Base-by-base conservation (phyloP, 2,113 vertebrate species). In the Rhinogobius similis region DNA sequence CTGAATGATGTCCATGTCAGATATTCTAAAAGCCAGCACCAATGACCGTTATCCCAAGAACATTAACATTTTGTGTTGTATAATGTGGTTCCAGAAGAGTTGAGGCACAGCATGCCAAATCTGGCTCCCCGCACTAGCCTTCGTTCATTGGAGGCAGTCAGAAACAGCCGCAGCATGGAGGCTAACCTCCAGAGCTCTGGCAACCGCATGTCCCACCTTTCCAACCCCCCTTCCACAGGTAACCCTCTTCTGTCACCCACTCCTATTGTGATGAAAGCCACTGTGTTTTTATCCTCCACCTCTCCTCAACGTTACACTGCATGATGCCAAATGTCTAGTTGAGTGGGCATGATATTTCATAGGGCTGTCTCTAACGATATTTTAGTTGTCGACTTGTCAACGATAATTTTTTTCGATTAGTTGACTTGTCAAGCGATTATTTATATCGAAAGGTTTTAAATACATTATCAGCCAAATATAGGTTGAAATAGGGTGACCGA, bases 21-120 rank as follows among this genome's bases (percentile, higher is more conserved):
- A 56, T 59, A 63, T 55, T 55, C 43, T 32, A 18, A 23, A 27
- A 18, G 20, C 3, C 4, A 18, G 46, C 56, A n/a, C 12, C 46
- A 39, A 65, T 56, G 39, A 68, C 67, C 8, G 2, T 65, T 12
- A 64, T 72, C 18, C n/a, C n/a, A 9, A 63, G n/a, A 63, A 61
- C 59, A 53, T 73, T 61, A 65, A 27, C 50, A 48, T 21, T 59
- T 65, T n/a, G 38, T 68, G 26, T 21, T 63, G 39, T 82, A 52
- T 87, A 62, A 78, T 89, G 81, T 78, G 84, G 76, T 93, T 93
- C 76, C 92, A 96, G 96, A 96, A 84, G 96, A 97, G 84, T 88
- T 96, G 87, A 91, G 95, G 41, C 95, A 95, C 90, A 96, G 95
- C 90, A 96, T 97, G 95, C 96, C 96, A 81, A 96, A 96, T 81